Evolutionary conservation across 2,888 invertebrate genomes (phyloP).

Genomic region (Plusia festucae): DNA sequence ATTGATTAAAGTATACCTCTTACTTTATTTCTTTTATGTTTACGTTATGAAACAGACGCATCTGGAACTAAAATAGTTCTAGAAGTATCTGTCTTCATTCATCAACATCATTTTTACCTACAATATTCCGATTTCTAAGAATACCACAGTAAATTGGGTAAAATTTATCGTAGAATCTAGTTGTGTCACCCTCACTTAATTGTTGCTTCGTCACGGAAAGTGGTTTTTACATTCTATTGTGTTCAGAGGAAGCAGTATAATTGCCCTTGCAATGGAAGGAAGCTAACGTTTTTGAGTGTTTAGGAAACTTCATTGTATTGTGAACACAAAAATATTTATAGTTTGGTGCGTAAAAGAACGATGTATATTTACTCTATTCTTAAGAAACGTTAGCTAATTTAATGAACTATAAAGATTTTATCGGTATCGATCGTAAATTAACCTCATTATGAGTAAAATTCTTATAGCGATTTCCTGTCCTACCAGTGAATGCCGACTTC

Average conservation of each 20-base stretch:
- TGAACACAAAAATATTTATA: slow-evolving; percentile 44
- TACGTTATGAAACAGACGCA: neutral
- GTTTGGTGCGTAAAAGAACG: neutral
- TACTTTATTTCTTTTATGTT: neutral
- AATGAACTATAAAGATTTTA: neutral
- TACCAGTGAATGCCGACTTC: neutral
- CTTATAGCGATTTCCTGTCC: neutral
- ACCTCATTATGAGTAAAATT: slow-evolving; percentile 7
- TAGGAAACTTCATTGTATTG: slow-evolving; percentile 69
- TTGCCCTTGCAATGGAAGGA: slow-evolving; percentile 81
- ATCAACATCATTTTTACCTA: neutral
- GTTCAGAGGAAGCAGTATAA: slow-evolving; percentile 81
- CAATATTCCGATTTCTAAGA: slow-evolving; percentile 7
- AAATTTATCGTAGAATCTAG: slow-evolving; percentile 40
- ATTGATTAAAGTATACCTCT: slow-evolving; percentile 7
- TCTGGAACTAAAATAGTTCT: neutral
- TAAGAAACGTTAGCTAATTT: neutral
- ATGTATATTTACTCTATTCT: neutral
- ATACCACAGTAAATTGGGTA: slow-evolving; percentile 6
- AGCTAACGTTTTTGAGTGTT: slow-evolving; percentile 75
- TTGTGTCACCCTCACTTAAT: slow-evolving; percentile 67
- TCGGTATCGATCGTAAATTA: slow-evolving; percentile 3
- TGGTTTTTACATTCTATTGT: slow-evolving; percentile 83
- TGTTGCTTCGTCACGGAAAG: slow-evolving; percentile 69
- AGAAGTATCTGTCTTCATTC: neutral